phyloP scores from a whole-genome alignment of 2,888 invertebrate species.

The Oasisia sp. region DNA sequence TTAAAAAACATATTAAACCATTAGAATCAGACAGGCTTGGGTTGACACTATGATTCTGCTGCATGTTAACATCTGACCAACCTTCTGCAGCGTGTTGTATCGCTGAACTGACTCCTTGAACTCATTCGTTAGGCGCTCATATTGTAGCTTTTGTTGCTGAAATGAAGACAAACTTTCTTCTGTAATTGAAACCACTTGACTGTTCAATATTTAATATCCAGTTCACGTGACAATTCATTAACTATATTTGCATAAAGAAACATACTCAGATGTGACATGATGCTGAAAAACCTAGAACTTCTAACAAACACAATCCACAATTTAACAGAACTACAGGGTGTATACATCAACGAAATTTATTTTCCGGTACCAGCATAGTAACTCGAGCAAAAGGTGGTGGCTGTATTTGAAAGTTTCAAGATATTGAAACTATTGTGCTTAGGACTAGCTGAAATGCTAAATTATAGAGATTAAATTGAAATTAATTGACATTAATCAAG shows the following conservation, averaged over 20 bases:
- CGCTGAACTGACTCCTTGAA: constrained; percentile 82
- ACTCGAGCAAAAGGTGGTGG: neutral
- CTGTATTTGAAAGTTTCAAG: neutral
- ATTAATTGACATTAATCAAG: neutral
- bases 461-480: too few relatives aligned
- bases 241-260: neutral
- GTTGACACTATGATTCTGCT: neutral
- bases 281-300: neutral
- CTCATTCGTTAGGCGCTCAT: constrained; percentile 84
- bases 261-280: neutral
- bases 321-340: neutral
- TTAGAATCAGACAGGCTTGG: too few relatives aligned
- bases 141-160: constrained; percentile 80
- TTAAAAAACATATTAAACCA: too few relatives aligned
- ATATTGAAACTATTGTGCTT: neutral
- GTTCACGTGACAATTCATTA: neutral
- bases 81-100: constrained; percentile 84
- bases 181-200: constrained; percentile 19
- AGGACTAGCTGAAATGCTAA: neutral
- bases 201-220: neutral
- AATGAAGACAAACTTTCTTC: constrained; percentile 32
- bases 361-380: neutral
- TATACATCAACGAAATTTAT: neutral
- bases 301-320: neutral
- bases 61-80: constrained; percentile 57